A percentile compares a stretch with the other conserved stretches of the same genome.
These are phyloP conservation scores for Caiman crocodilus DNA, from an alignment of 2,797 vertebrate genomes.

Conservation along the genomic window DNA sequence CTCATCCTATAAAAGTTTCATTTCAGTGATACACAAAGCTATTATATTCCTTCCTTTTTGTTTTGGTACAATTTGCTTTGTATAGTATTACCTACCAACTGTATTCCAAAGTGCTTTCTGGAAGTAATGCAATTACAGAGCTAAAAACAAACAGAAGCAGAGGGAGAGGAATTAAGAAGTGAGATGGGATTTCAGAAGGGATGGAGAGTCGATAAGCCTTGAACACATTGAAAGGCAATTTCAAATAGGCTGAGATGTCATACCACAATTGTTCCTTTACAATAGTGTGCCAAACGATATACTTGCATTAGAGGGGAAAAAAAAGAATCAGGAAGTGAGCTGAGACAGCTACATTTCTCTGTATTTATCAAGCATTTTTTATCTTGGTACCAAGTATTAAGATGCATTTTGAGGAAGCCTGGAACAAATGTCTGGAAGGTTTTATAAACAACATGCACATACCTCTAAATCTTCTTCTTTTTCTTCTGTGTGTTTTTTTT, in stretches of 20 bases:
- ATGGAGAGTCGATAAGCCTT: background rate
- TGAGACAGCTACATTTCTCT: background rate
- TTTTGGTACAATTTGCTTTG: background rate
- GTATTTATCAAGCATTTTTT: background rate
- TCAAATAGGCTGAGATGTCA: slow-evolving; percentile 21
- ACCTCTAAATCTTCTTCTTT: too few species aligned
- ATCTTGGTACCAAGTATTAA: background rate
- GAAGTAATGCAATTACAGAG: background rate
- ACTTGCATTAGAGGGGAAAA: slow-evolving; percentile 7
- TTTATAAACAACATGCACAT: background rate
- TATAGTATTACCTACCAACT: background rate
- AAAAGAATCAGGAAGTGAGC: slow-evolving; percentile 5
- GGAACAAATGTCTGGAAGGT: background rate
- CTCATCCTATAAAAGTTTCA: background rate
- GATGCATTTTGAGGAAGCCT: background rate
- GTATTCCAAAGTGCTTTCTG: background rate
- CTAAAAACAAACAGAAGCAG: background rate
- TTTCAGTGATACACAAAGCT: background rate
- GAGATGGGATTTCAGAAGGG: background rate
- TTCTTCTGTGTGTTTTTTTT: fast-evolving
- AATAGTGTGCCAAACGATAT: background rate
- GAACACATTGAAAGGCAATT: slow-evolving; percentile 2
- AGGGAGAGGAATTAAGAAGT: background rate
- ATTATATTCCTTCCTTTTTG: background rate
- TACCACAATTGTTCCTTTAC: background rate